Conservation (phyloP, 2,797 vertebrate species). For the Poeciliopsis presidionis region DNA sequence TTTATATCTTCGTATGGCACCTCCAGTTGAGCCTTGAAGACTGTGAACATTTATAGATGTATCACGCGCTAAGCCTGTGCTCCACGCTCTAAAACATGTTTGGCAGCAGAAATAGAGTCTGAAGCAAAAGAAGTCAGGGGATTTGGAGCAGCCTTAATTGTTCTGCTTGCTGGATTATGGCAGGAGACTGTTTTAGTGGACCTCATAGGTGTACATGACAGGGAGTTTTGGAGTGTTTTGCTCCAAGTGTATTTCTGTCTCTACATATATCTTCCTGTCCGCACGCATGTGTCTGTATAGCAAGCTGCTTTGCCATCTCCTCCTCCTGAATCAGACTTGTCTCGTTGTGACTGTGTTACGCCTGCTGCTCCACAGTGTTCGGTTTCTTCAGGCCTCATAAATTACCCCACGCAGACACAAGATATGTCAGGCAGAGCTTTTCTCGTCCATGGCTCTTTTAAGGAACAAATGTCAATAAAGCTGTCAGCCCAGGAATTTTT, state of each 20-base stretch:
- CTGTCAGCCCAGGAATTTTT: constrained; percentile 17
- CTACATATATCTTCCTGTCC: constrained; percentile 51
- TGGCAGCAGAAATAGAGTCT: constrained; percentile 50
- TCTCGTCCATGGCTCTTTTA: constrained; percentile 69
- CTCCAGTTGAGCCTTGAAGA: constrained; percentile 61
- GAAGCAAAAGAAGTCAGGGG: constrained; percentile 45
- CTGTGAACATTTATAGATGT: constrained; percentile 64
- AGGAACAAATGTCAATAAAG: constrained; percentile 61
- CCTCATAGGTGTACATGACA: constrained; percentile 32
- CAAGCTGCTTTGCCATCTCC: constrained; percentile 47
- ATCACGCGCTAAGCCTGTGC: constrained; percentile 57
- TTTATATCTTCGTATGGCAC: constrained; percentile 43
- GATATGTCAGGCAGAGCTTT: constrained; percentile 67
- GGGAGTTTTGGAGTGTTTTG: constrained; percentile 28
- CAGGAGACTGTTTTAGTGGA: constrained; percentile 45
- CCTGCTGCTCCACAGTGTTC: constrained; percentile 54
- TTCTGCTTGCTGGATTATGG: constrained; percentile 43
- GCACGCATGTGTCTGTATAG: constrained; percentile 39
- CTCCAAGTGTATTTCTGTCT: constrained; percentile 44
- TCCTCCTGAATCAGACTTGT: constrained; percentile 46
- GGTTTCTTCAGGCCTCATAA: constrained; percentile 69
- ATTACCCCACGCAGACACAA: constrained; percentile 66
- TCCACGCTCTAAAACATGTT: constrained; percentile 51
- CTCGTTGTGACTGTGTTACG: constrained; percentile 47
- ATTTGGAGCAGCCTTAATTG: constrained; percentile 62